Evolutionary conservation across 1,140 invertebrate genomes (phyloP), one percentile per base, ranked within the genome.

Genomic region (Arion vulgaris): DNA sequence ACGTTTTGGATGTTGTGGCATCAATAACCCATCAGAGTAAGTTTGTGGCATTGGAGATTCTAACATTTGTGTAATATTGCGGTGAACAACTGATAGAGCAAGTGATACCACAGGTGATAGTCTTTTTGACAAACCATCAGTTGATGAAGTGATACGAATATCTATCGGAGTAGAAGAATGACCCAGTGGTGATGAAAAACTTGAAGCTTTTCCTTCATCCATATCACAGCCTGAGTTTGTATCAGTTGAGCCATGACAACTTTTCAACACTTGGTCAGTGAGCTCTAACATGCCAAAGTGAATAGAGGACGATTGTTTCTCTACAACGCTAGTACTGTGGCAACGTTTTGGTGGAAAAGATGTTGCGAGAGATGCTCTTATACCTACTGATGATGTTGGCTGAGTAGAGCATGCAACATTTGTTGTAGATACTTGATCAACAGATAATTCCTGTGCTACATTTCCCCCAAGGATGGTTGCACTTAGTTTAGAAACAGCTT

Each of bases 311-410:
- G 73, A 75, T 15, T 75, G 41, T 19, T 53, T 75, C 45, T 75
- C 73, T 28, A 75, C 73, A 45, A 75, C 73, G 23, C 73, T 75
- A 13, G 73, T 49, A 28, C 73, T 75, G 28, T 75, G 73, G 36
- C 73, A 75, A 49, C 73, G 73, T 32, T 75, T 75, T 75, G 73
- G 39, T 28, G 4, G 68, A 32, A 32, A 11, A 39, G 26, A 9
- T 41, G 13, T 26, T 5, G 71, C 7, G 23, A 5, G 2, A 41
- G 71, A 72, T n/a, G 15, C 41, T 34, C 62, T 66, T 19, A 72
- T n/a, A 23, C 41, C 71, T 41, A 41, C 11, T 4, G 23, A 11
- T 7, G 19, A 72, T 5, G 71, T 71, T 4, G 32, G 32, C 23
- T 11, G 9, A 39, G 68, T 32, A 36, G n/a, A 71, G 32, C 62